A percentile compares a stretch with the other conserved stretches of the same genome.
phyloP scores from a whole-genome alignment of 2,797 vertebrate species.

The Ateles fusciceps region DNA sequence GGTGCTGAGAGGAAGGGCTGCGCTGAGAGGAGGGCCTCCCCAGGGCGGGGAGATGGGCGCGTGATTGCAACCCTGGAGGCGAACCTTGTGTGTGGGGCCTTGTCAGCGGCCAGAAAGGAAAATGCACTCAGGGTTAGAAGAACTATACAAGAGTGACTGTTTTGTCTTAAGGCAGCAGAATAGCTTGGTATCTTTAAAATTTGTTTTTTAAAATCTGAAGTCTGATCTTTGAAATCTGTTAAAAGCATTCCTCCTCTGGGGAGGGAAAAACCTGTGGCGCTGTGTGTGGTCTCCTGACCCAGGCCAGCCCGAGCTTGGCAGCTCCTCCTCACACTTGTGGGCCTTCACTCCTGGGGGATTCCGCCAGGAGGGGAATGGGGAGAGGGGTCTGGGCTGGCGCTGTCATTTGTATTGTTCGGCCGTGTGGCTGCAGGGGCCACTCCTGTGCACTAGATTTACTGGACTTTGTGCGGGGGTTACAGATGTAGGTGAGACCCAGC shows the following conservation, averaged over 20 bases:
- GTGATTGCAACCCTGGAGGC: fast-evolving
- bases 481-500: background rate
- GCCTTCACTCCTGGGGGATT: background rate
- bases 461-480: fast-evolving
- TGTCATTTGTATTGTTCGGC: background rate
- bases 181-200: background rate
- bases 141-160: fast-evolving
- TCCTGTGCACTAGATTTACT: fast-evolving
- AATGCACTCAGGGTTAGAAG: fast-evolving
- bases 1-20: fast-evolving
- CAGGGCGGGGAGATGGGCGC: fast-evolving
- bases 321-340: fast-evolving
- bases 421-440: fast-evolving
- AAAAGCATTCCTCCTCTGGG: background rate
- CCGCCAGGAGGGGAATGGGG: background rate
- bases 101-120: background rate
- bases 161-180: background rate
- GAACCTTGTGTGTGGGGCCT: fast-evolving
- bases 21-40: fast-evolving
- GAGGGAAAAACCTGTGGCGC: fast-evolving
- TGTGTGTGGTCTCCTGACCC: background rate
- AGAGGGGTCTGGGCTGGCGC: too few species aligned
- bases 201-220: background rate
- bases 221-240: background rate
- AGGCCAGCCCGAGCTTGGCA: background rate